These are phyloP conservation scores for Ellobium chinense DNA, from an alignment of 2,888 invertebrate genomes.

Conservation along the genomic window DNA sequence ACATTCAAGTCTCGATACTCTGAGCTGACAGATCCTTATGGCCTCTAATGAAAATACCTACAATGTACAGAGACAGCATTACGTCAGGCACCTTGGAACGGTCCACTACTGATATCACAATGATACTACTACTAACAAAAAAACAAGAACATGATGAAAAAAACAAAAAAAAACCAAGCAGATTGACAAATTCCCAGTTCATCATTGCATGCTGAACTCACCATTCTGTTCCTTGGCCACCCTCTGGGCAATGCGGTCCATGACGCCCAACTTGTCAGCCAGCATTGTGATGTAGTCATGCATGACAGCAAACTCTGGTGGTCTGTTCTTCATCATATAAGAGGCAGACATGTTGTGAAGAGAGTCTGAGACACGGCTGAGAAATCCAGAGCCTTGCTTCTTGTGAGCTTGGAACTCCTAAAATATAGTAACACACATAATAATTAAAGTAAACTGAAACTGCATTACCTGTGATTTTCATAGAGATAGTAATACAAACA, in stretches of 20 bases:
- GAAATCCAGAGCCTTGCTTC: conserved; percentile 82
- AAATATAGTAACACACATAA: background rate
- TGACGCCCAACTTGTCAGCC: conserved; percentile 83
- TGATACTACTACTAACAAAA: background rate
- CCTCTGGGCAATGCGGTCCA: conserved; percentile 84
- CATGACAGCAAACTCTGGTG: conserved; percentile 84
- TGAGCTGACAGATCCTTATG: too few relatives aligned
- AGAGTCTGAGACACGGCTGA: conserved; percentile 82
- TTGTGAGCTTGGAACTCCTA: conserved; percentile 84
- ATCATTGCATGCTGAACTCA: conserved; percentile 53
- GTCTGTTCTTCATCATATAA: conserved; percentile 82
- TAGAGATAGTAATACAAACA: background rate
- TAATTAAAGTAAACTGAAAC: background rate
- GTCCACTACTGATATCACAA: background rate
- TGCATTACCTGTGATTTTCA: too few relatives aligned
- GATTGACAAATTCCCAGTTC: background rate
- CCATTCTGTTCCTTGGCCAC: conserved; percentile 84
- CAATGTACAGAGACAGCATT: too few relatives aligned
- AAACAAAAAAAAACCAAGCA: background rate
- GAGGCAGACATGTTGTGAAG: conserved; percentile 82
- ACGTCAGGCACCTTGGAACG: too few relatives aligned
- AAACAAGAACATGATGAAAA: background rate
- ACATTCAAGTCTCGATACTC: too few relatives aligned
- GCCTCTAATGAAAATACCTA: too few relatives aligned
- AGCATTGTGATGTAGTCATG: conserved; percentile 83